Base-by-base conservation (phyloP, 1,140 invertebrate species). In the Whitmania pigra region DNA sequence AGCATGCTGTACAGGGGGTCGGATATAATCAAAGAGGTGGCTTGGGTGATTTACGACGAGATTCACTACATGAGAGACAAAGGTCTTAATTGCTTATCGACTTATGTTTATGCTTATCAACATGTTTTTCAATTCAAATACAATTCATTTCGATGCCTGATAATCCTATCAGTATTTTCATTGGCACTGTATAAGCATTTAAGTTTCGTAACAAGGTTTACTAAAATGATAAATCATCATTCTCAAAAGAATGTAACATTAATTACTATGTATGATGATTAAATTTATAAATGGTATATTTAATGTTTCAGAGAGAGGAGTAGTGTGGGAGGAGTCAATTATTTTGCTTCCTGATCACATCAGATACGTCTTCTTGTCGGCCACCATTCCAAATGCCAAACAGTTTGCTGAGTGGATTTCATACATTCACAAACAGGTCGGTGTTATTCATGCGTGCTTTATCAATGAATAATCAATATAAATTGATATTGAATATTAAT, bases 21-120 rank as follows among this genome's bases (percentile, higher is more conserved):
- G 54, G 95, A 99, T 85, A 84, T 86, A 15, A 98, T 97, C 89
- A 85, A 94, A 76, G 97, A 99, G 87, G 94, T 99, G 6, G 96
- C 94, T 67, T 99, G 96, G 97, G 96, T 99, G 15, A 86, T 99
- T 69, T 99, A 99, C 85, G 97, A 99, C 83, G 97, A 99, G 85
- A 99, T 99, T 79, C 97, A 99, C 85, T 99, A 99, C 80, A 99
- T 99, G 96, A 85, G 97, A 80, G 94, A 99, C 78, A 97, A 97
- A 85, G 84, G 84, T 84, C 55, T 53, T 29, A 67, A 60, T 22
- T 13, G 11, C 55, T 7, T 31, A n/a, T 6, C 9, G 4, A 15
- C 22, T 31, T 25, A 5, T 20, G n/a, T n/a, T n/a, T n/a, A n/a
- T n/a, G n/a, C 20, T 63, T 63, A 2, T 43, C 13, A 31, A 13